Conservation (phyloP, 1,140 invertebrate genomes). For the Orchesella cincta region DNA sequence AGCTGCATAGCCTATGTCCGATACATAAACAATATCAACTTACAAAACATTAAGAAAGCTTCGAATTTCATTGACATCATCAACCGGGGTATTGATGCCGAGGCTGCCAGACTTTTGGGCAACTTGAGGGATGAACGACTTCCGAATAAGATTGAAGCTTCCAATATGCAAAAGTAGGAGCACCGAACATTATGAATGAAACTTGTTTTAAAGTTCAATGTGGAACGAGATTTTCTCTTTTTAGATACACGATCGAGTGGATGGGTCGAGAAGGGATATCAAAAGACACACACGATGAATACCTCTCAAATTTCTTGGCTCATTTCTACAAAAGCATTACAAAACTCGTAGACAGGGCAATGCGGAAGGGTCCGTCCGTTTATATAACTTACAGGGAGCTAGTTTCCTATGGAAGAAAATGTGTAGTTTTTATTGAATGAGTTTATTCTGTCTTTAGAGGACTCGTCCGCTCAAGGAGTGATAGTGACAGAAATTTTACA, state of each 20-base stretch:
- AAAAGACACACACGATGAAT: conserved; percentile 88
- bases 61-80: conserved; percentile 92
- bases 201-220: background rate
- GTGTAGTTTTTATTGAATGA: too few relatives aligned
- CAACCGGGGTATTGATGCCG: conserved; percentile 88
- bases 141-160: conserved; percentile 81
- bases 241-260: conserved; percentile 91
- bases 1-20: conserved; percentile 90
- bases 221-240: background rate
- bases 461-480: conserved; percentile 87
- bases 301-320: conserved; percentile 90
- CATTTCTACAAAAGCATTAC: conserved; percentile 95
- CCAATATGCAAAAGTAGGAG: conserved; percentile 86
- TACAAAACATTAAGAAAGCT: conserved; percentile 91
- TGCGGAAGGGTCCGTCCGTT: too few relatives aligned
- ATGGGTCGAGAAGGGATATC: conserved; percentile 92
- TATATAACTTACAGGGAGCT: too few relatives aligned
- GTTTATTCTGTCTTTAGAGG: too few relatives aligned
- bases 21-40: conserved; percentile 94
- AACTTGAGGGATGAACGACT: conserved; percentile 86
- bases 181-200: too few relatives aligned
- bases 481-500: conserved; percentile 95
- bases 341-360: conserved; percentile 86
- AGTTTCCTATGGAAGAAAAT: too few relatives aligned
- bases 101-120: conserved; percentile 85